These are phyloP conservation scores for Zaprionus nigranus DNA, from an alignment of 1,140 invertebrate species.

Conservation along the genomic window DNA sequence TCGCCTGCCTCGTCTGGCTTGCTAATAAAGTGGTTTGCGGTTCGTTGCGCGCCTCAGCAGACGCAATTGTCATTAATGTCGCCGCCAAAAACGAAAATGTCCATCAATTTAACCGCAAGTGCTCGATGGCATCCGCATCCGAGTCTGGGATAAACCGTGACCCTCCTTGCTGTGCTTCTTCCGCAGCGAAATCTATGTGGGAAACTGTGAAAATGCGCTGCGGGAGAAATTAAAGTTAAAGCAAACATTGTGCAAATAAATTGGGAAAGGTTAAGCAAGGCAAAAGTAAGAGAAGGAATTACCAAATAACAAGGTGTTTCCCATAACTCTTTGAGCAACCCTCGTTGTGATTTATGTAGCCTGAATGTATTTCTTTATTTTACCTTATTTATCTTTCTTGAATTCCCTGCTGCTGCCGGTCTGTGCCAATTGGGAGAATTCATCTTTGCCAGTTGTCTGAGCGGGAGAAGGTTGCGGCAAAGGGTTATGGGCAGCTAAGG, in stretches of 20 bases:
- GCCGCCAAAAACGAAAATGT: constrained; percentile 65
- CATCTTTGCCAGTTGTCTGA: constrained; percentile 54
- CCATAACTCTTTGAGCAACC: neutral
- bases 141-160: constrained; percentile 1
- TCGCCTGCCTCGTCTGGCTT: constrained; percentile 3
- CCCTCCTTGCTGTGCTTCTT: neutral
- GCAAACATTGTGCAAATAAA: neutral
- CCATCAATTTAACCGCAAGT: constrained; percentile 73
- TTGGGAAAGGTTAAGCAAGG: neutral
- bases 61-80: constrained; percentile 72
- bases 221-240: neutral
- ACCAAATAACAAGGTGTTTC: neutral
- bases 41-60: constrained; percentile 72
- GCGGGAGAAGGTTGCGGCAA: neutral
- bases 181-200: no score
- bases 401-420: constrained; percentile 22
- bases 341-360: constrained; percentile 7
- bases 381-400: constrained; percentile 31
- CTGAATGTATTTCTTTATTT: constrained; percentile 14
- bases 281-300: no score
- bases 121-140: constrained; percentile 18
- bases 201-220: neutral
- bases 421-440: constrained; percentile 49
- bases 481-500: neutral
- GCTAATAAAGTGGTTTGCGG: constrained; percentile 70